Percentiles rank a stretch among this genome's conserved stretches.
Conservation (phyloP, 2,888 invertebrate species). For the Griposia aprilina region DNA sequence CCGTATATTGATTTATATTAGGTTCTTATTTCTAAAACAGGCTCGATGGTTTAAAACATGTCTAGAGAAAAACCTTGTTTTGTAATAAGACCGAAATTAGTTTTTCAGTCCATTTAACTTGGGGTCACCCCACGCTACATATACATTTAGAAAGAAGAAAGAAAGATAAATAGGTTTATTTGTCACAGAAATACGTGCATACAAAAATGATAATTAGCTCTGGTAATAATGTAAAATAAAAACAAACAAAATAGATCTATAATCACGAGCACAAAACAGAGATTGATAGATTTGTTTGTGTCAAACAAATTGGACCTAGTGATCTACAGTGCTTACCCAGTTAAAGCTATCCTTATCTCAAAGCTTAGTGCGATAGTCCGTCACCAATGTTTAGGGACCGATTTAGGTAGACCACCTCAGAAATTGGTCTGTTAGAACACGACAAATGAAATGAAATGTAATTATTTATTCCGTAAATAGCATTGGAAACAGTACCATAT, state of each 20-base stretch:
- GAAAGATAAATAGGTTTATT: no score
- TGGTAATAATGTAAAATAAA: no score
- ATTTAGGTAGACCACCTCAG: neutral
- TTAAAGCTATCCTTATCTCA: neutral
- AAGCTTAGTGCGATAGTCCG: neutral
- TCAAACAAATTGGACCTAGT: constrained; percentile 14
- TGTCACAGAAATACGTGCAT: no score
- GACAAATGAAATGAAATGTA: neutral
- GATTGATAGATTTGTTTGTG: constrained; percentile 33
- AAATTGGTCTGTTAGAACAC: neutral
- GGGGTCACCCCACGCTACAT: constrained; percentile 10
- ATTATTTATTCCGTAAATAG: neutral
- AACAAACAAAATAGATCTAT: no score
- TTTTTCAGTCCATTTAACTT: constrained; percentile 35
- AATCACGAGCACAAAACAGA: no score
- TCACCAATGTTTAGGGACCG: neutral
- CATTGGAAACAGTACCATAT: neutral
- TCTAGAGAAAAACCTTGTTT: no score
- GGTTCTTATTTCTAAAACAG: no score
- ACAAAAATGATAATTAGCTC: no score
- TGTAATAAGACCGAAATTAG: no score
- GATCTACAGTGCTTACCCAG: neutral
- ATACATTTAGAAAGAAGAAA: no score
- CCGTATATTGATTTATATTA: no score
- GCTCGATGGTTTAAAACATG: no score